Base-by-base conservation (phyloP, 2,888 invertebrate genomes). In the Agriopis aurantiaria region DNA sequence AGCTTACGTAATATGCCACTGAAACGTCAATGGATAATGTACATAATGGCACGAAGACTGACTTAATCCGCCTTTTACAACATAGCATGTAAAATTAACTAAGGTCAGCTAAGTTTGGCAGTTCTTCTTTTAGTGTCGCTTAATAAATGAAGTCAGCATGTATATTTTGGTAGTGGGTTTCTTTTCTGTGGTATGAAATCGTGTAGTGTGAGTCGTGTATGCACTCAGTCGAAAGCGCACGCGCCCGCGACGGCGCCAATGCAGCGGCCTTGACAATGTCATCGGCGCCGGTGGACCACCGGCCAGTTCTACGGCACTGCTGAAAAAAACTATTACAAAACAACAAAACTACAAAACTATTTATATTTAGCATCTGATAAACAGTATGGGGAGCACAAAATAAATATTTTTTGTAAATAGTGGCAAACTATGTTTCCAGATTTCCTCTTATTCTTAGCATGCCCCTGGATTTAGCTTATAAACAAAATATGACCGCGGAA, bases 191-290 rank as follows among this genome's bases (percentile, higher is more conserved):
- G 5, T 33, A 49, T 14, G 67, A 77, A 83, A 81, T 69, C 80
- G 69, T 60, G 69, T 84, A 85, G 86, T 91, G 89, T 89, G 86
- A 17, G 41, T 17, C 71, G 5, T 33, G 1, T 3, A 33, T 33
- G 33, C 5, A 33, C 17, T 23, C 33, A 33, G 33, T 33, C 33
- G 73, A 61, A 58, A 69, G 65, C 69, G 63, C 68, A 52, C 70
- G 78, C 73, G 78, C 79, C 80, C 78, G 80, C 81, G 83, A 75
- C 76, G 78, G 79, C 80, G 80, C 80, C 84, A 81, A 82, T 82
- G 82, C 80, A 77, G 81, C 88, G 91, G 87, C 92, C 92, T 92
- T 92, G 91, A 90, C 92, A 91, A 91, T 92, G 92, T 88, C 90
- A 84, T 83, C 80, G 82, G 75, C 53, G 53, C 83, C 80, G 81